A percentile compares a stretch with the other conserved stretches of the same genome.
These are phyloP conservation scores for Struthio camelus DNA, from an alignment of 2,113 vertebrate genomes.

Conservation along the genomic window DNA sequence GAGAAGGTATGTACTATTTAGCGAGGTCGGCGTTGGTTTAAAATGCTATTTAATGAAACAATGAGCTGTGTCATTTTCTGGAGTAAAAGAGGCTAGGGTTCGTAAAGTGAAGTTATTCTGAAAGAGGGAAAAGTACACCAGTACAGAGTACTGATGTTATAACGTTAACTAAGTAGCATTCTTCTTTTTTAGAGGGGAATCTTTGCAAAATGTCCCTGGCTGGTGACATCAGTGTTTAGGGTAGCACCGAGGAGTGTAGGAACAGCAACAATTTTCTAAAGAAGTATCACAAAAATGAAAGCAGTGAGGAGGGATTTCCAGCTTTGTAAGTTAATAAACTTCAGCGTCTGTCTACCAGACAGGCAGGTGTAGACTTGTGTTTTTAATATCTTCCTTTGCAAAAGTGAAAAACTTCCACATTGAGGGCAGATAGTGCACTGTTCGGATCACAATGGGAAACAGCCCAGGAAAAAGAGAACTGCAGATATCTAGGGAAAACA, in stretches of 20 bases:
- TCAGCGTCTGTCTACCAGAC: neutral
- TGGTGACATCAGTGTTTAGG: neutral
- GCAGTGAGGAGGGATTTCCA: neutral
- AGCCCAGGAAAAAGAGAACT: neutral
- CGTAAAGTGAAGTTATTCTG: neutral
- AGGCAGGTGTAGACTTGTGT: neutral
- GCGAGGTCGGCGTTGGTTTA: neutral
- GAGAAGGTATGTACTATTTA: neutral
- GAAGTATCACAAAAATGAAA: neutral
- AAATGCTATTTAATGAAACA: neutral
- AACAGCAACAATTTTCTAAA: neutral
- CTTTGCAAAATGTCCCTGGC: neutral
- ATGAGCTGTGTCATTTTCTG: neutral
- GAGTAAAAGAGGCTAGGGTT: neutral
- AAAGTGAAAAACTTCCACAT: neutral
- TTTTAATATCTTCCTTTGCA: neutral
- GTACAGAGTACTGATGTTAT: neutral
- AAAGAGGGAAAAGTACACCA: neutral
- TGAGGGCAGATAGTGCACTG: neutral
- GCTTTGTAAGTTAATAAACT: neutral
- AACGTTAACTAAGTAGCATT: neutral
- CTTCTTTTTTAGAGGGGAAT: neutral
- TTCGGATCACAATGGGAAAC: neutral
- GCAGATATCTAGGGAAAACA: neutral
- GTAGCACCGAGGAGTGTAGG: neutral